These are phyloP conservation scores for Strigamia crassipes DNA, from an alignment of 2,888 invertebrate genomes.

Conservation along the genomic window DNA sequence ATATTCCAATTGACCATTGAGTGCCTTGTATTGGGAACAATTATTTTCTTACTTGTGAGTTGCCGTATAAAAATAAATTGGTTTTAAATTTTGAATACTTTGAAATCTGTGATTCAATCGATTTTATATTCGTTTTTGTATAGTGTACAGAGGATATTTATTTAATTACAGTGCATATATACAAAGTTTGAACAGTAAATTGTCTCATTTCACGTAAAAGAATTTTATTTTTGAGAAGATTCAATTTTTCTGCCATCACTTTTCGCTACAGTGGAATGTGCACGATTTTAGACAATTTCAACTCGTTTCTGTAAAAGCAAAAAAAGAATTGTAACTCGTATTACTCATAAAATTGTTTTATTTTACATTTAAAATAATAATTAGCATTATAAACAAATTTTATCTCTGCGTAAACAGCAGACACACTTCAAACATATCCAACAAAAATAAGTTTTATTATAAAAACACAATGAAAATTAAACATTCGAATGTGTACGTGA, in stretches of 20 bases:
- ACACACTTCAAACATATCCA: background rate
- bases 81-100: background rate
- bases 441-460: background rate
- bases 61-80: constrained; percentile 7
- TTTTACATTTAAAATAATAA: background rate
- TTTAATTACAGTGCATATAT: background rate
- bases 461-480: too few species aligned
- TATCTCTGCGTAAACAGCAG: background rate
- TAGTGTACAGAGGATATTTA: constrained; percentile 10
- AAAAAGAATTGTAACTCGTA: background rate
- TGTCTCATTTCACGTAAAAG: background rate
- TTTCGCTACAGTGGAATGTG: background rate
- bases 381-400: background rate
- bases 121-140: background rate
- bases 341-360: background rate
- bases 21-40: background rate
- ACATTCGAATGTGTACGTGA: too few species aligned
- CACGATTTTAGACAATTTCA: background rate
- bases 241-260: background rate
- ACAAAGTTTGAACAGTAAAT: background rate
- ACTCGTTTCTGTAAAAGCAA: background rate
- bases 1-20: background rate
- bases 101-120: background rate
- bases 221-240: background rate
- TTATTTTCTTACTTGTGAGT: background rate